Conservation (phyloP, 2,797 vertebrate genomes). For the Capromys pilorides region DNA sequence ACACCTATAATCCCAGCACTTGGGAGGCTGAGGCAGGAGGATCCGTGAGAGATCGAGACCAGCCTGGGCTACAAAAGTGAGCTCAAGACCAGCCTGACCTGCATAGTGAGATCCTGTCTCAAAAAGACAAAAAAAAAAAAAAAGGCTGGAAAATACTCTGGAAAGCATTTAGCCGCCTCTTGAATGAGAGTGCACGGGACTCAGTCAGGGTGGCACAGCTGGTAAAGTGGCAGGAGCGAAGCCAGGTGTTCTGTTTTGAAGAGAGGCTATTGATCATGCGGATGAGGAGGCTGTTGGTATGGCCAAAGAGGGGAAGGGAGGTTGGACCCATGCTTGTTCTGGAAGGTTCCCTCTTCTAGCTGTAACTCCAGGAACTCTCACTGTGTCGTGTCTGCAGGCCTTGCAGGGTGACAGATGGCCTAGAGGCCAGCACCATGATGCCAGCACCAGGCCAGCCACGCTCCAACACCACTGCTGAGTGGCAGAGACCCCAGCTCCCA, state of each 20-base stretch:
- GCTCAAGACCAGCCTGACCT: too few species aligned
- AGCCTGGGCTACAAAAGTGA: too few species aligned
- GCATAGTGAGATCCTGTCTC: too few species aligned
- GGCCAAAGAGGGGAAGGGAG: not conserved
- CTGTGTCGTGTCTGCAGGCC: not conserved
- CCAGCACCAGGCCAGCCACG: too few species aligned
- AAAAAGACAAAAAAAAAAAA: too few species aligned
- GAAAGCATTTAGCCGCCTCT: not conserved
- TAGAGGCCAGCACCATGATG: too few species aligned
- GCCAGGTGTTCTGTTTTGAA: not conserved
- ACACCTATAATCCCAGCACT: too few species aligned
- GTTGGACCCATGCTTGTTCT: not conserved
- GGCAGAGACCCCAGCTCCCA: not conserved
- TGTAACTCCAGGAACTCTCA: not conserved
- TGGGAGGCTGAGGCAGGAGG: too few species aligned
- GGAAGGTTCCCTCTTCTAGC: not conserved
- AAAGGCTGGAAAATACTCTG: not conserved
- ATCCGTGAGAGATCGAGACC: too few species aligned
- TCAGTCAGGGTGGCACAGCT: not conserved
- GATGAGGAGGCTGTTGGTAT: not conserved
- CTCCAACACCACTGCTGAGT: accelerated
- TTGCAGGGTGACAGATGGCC: not conserved
- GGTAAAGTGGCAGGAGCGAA: not conserved
- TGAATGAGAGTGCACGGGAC: not conserved
- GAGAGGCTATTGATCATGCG: not conserved